Evolutionary conservation across 2,113 vertebrate genomes (phyloP), one percentile per base, ranked within the genome.

Genomic region (Gulo gulo): DNA sequence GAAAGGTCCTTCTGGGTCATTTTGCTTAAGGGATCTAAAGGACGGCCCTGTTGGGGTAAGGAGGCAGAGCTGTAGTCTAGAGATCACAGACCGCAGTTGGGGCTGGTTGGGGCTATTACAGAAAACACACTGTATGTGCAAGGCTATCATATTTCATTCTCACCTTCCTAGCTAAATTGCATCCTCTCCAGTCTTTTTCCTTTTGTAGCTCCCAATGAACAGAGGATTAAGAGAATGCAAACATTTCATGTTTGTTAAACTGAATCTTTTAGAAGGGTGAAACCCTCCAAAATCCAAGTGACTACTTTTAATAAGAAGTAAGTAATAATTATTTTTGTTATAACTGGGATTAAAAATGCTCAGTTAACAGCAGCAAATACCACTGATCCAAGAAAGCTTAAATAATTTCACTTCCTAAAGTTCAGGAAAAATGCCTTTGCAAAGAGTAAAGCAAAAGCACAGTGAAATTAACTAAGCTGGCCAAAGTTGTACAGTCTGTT

Each of bases 361-460:
- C 14, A 91, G 12, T 8, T 83, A 50, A 79, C 2, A 97, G 29
- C 85, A 90, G 42, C n/a, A 93, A 79, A 91, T 71, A 91, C 16
- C 55, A 96, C 6, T 65, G 50, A 65, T 55, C 50, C n/a, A 93
- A 90, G 57, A 93, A 89, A 95, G 31, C 12, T 82, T 86, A 82
- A 90, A 91, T 69, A 45, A 94, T n/a, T 73, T 92, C 82, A 63
- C 15, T 39, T 95, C 91, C 26, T 91, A 52, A 88, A 93, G 52
- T 74, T 91, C 67, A 95, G 31, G 57, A 55, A 93, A 91, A 80
- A 84, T 21, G 0, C 7, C 57, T 97, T 80, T 95, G 59, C 24
- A 86, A 91, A 97, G 57, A 82, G 52, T 95, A 73, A 92, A 85
- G 16, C 57, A 94, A 57, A 95, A 96, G 23, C 23, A 90, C 29